These are phyloP conservation scores for Thymelicus acteon DNA, from an alignment of 2,888 invertebrate genomes.

Conservation along the genomic window DNA sequence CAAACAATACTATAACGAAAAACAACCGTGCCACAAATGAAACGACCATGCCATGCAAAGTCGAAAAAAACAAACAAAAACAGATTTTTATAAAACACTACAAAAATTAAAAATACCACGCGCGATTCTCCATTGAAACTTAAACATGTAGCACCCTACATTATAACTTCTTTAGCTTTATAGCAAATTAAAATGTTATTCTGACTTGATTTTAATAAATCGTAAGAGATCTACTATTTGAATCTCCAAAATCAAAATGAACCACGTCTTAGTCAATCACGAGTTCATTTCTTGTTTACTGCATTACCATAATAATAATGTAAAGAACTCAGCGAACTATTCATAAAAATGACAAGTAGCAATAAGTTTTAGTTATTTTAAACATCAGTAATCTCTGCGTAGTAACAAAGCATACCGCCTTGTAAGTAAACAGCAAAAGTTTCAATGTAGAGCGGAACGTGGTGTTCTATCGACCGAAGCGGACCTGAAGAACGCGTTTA, in stretches of 20 bases:
- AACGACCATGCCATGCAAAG: slow-evolving; percentile 79
- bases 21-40: slow-evolving; percentile 62
- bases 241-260: background rate
- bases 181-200: background rate
- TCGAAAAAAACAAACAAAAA: slow-evolving; percentile 49
- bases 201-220: background rate
- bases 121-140: slow-evolving; percentile 61
- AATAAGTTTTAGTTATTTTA: too few relatives aligned
- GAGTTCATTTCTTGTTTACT: background rate
- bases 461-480: slow-evolving; percentile 85
- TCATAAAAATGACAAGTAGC: too few relatives aligned
- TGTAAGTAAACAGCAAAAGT: slow-evolving; percentile 22
- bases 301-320: background rate
- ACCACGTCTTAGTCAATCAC: background rate
- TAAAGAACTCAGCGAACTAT: too few relatives aligned
- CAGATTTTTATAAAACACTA: slow-evolving; percentile 50
- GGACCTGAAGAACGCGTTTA: slow-evolving; percentile 95
- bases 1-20: slow-evolving; percentile 61
- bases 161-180: background rate
- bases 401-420: too few relatives aligned
- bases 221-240: background rate
- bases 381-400: too few relatives aligned
- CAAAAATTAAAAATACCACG: slow-evolving; percentile 53
- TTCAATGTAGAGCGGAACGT: slow-evolving; percentile 61
- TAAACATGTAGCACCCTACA: background rate